A percentile compares a stretch with the other conserved stretches of the same genome.
Evolutionary conservation across 2,113 vertebrate genomes (phyloP).

Genomic region (Conger conger): DNA sequence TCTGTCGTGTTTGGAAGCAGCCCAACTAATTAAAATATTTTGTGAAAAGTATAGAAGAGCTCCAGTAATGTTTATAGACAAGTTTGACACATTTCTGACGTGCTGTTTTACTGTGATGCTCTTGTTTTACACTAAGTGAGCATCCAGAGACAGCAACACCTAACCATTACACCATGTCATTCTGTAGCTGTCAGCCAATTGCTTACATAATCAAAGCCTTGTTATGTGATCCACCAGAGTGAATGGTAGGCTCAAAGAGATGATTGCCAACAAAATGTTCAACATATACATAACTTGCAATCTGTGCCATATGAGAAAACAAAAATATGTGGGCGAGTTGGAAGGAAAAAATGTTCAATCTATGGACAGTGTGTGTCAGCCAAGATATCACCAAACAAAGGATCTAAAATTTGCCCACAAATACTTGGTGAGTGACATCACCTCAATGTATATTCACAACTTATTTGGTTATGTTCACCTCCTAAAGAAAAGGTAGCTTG

Average conservation of each 20-base stretch:
- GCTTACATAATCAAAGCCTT: neutral
- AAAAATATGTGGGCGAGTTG: neutral
- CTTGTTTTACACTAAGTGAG: neutral
- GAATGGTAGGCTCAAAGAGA: neutral
- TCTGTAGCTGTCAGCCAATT: neutral
- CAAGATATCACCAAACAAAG: no score
- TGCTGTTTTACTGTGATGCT: neutral
- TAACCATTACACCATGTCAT: neutral
- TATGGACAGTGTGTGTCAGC: neutral
- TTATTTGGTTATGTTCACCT: no score
- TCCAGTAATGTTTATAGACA: neutral
- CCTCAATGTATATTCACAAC: no score
- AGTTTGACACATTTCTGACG: neutral
- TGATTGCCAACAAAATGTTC: neutral
- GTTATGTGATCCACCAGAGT: neutral
- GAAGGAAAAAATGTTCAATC: neutral
- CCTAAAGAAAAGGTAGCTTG: no score
- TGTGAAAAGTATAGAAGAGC: no score
- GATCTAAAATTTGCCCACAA: no score
- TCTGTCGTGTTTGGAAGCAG: no score
- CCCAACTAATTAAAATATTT: no score
- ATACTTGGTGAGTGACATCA: no score
- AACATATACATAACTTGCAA: neutral
- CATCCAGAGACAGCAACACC: neutral
- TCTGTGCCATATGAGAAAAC: neutral